Evolutionary conservation across 2,797 vertebrate genomes (phyloP).

Genomic region (Cyclura pinguis): DNA sequence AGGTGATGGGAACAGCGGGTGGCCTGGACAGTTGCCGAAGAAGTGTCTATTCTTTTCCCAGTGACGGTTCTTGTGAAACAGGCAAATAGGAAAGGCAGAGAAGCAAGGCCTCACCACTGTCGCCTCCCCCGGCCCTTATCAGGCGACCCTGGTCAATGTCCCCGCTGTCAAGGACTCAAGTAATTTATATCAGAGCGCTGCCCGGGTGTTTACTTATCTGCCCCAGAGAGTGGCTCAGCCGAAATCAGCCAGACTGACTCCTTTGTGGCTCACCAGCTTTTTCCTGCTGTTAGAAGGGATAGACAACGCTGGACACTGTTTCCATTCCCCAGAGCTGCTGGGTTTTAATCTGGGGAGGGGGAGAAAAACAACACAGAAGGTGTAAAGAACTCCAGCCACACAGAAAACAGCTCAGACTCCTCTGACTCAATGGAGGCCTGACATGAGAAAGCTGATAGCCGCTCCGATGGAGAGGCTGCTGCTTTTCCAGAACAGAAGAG

Average conservation of each 20-base stretch:
- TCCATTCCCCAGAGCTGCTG: constrained; percentile 32
- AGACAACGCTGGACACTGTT: constrained; percentile 53
- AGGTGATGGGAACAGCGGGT: constrained; percentile 77
- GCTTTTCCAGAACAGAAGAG: accelerated
- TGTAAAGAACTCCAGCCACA: constrained; percentile 25
- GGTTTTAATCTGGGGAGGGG: constrained; percentile 40
- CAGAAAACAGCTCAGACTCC: constrained; percentile 36
- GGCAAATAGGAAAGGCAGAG: constrained; percentile 77
- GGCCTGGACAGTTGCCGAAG: constrained; percentile 74
- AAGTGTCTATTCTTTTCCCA: constrained; percentile 77
- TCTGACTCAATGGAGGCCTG: constrained; percentile 40
- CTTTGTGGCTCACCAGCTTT: constrained; percentile 77
- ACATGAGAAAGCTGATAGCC: constrained; percentile 50
- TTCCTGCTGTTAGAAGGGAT: constrained; percentile 77
- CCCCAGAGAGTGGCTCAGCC: constrained; percentile 79
- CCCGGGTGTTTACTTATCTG: constrained; percentile 91
- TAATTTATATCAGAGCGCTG: constrained; percentile 91
- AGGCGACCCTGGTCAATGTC: constrained; percentile 90
- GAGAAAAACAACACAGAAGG: constrained; percentile 63
- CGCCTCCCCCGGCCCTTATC: constrained; percentile 80
- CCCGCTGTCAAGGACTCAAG: constrained; percentile 90
- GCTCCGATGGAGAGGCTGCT: not conserved
- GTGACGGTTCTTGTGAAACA: constrained; percentile 81
- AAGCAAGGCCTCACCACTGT: constrained; percentile 77
- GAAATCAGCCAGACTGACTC: constrained; percentile 88